These are phyloP conservation scores for Augochlora pura DNA, from an alignment of 1,140 invertebrate species.

Conservation along the genomic window DNA sequence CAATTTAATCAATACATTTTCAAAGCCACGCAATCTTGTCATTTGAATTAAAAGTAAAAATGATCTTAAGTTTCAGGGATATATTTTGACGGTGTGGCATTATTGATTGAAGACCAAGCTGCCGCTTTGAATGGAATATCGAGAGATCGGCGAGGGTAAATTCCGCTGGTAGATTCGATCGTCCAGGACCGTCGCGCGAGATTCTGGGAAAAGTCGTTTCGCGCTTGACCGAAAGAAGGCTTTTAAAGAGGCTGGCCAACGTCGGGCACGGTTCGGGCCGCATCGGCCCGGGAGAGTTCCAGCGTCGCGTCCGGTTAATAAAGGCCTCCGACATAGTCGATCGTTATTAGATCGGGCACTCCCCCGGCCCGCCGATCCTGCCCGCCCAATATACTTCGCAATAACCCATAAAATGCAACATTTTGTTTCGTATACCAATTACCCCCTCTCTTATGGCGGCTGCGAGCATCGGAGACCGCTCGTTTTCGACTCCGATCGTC, in stretches of 20 bases:
- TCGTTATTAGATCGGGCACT: conserved; percentile 80
- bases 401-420: conserved; percentile 79
- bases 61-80: too few species aligned
- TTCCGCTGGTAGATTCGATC: conserved; percentile 61
- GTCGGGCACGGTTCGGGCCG: background rate
- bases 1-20: too few species aligned
- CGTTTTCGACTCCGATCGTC: conserved; percentile 18
- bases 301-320: conserved; percentile 75
- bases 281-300: conserved; percentile 41
- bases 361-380: conserved; percentile 64
- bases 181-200: conserved; percentile 77
- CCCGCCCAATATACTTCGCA: conserved; percentile 68
- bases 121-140: too few species aligned
- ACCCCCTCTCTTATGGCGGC: conserved; percentile 44
- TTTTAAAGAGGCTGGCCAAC: conserved; percentile 50
- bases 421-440: conserved; percentile 77
- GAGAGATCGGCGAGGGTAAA: conserved; percentile 19
- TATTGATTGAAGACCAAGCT: too few species aligned
- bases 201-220: conserved; percentile 80
- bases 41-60: too few species aligned
- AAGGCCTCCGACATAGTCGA: conserved; percentile 76
- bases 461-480: conserved; percentile 4
- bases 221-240: conserved; percentile 70
- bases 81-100: too few species aligned
- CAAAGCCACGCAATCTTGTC: too few species aligned